Base-by-base conservation (phyloP, 2,113 vertebrate genomes). In the Nerophis ophidion region DNA sequence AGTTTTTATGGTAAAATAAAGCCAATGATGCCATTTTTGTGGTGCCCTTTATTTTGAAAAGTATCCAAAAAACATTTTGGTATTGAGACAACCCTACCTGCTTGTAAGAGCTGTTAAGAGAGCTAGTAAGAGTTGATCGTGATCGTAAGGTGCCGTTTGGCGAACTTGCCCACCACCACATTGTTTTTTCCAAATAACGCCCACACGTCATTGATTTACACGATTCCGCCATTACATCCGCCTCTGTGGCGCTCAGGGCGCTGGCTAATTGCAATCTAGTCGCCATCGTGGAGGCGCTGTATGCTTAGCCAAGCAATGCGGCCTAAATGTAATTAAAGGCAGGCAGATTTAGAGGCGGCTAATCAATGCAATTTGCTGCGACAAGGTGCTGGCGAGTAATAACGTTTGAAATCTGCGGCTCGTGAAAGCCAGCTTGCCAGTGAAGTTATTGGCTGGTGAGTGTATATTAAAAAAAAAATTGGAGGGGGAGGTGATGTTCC, bases 361-460 rank as follows among this genome's bases (percentile, higher is more conserved):
- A 79, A 88, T 88, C 85, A 77, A 82, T 84, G 80, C 76, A 83
- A 83, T 86, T 87, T 84, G 72, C 75, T 53, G 64, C 63, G 44
- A 80, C 76, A 80, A 76, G 74, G 69, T 82, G 58, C 70, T 70
- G 57, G 80, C 82, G 87, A 77, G 80, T 80, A 87, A 82, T 83
- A 81, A 74, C 51, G 73, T 65, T 76, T 70, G 70, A 77, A 69
- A 77, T 58, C 9, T 74, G 71, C 38, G 34, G 63, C 38, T 8
- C 35, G 62, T 60, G 66, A 70, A 58, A 63, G 54, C 42, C n/a
- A 73, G 51, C 55, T 34, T 35, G 11, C 34, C 67, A 72, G 70
- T 61, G 71, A 60, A 68, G 58, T 80, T 72, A 71, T 73, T 68
- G 72, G 68, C 67, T 46, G 19, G 66, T 49, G 70, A 66, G 66